These are phyloP conservation scores for Micromesistius poutassou DNA, from an alignment of 2,797 vertebrate genomes.

Conservation along the genomic window DNA sequence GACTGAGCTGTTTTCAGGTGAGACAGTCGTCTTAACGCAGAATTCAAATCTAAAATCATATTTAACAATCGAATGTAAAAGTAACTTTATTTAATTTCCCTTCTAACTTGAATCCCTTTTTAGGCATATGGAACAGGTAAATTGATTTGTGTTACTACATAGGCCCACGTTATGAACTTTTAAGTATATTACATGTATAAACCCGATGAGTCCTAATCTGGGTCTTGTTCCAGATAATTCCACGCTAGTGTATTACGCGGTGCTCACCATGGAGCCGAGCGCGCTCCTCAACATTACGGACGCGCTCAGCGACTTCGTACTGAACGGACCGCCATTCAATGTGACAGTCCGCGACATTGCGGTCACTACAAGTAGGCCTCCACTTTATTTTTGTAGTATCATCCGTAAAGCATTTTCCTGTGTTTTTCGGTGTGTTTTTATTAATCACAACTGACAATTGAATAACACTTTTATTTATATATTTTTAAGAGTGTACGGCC, in stretches of 20 bases:
- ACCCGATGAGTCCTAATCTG: neutral
- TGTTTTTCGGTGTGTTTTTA: neutral
- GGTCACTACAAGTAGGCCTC: conserved; percentile 57
- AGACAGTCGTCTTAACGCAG: conserved; percentile 7
- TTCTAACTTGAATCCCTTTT: neutral
- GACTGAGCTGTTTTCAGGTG: conserved; percentile 47
- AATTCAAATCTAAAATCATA: neutral
- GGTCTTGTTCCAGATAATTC: conserved; percentile 12
- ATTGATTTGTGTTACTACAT: neutral
- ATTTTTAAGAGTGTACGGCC: neutral
- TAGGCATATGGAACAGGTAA: neutral
- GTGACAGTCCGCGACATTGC: rapidly evolving
- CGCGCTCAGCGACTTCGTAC: rapidly evolving
- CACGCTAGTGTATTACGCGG: conserved; percentile 51
- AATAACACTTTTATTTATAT: neutral
- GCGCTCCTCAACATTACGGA: rapidly evolving
- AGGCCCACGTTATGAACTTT: neutral
- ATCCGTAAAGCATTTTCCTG: neutral
- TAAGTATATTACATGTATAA: neutral
- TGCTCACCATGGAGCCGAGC: conserved; percentile 41
- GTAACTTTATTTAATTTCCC: neutral
- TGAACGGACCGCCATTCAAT: rapidly evolving
- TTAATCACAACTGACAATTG: neutral
- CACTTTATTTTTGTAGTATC: neutral
- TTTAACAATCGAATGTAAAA: neutral